Base-by-base conservation (phyloP, 2,113 vertebrate species). In the Eretmodus cyanostictus region DNA sequence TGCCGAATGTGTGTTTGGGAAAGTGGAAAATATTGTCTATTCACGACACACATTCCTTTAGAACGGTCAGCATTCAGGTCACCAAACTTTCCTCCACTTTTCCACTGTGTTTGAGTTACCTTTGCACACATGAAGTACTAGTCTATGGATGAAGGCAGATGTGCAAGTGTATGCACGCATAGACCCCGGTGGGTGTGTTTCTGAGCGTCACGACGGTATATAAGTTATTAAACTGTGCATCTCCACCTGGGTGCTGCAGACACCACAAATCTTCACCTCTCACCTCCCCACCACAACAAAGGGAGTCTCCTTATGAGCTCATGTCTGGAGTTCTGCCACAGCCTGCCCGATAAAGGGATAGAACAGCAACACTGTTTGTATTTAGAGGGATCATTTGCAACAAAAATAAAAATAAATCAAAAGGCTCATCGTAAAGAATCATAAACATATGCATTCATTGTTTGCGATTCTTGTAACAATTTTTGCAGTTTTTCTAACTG, bases 291-390 rank as follows among this genome's bases (percentile, higher is more conserved):
- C 54, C 83, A 71, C 89, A 84, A 38, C 87, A 55, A 66, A 91
- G 81, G 90, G 92, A 92, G 79, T 92, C 88, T 95, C 83, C 78
- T 80, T 84, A 13, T 95, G 93, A 94, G 91, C 66, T 93, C 90
- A 94, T 63, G 92, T 94, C 93, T 95, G 90, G 61, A 93, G 45
- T 80, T 49, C 47, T 42, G 85, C 80, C 22, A 61, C 80, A 27
- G 80, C 81, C 51, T 47, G 86, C 89, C 89, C 86, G 22, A 86
- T 55, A 19, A 83, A 9, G 16, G 10, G 19, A 81, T 31, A 68
- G 66, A n/a, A 13, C 63, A 34, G 8, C 45, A 24, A 6, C 10
- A 16, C 47, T 13, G 54, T 31, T n/a, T 61, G 38, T 24, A 8
- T 31, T 27, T 47, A 27, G 13, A n/a, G 9, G 4, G 12, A 40